These are phyloP conservation scores for Carcinoscorpius rotundicauda DNA, from an alignment of 1,140 invertebrate species.

Conservation along the genomic window DNA sequence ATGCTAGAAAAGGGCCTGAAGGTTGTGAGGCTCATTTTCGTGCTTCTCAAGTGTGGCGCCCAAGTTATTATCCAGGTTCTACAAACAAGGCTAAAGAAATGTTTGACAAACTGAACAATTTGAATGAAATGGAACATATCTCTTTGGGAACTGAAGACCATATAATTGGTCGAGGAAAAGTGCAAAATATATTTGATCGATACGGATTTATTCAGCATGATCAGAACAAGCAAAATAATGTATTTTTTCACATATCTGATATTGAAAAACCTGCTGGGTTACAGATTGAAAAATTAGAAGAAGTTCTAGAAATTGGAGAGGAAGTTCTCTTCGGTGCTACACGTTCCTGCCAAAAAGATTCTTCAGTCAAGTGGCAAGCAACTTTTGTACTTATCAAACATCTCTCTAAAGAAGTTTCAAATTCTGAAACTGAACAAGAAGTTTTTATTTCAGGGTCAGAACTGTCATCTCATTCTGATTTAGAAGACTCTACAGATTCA, in stretches of 20 bases:
- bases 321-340: background rate
- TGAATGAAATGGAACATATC: background rate
- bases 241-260: background rate
- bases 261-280: background rate
- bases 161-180: background rate
- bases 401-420: background rate
- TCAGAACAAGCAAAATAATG: background rate
- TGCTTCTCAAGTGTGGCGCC: background rate
- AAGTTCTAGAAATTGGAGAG: slow-evolving; percentile 1
- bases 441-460: no score
- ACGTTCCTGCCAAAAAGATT: background rate
- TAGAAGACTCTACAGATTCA: no score
- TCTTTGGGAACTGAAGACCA: background rate
- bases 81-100: no score
- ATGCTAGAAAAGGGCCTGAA: slow-evolving; percentile 1
- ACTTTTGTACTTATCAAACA: background rate
- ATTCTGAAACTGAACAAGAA: background rate
- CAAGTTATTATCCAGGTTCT: background rate
- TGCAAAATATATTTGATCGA: background rate
- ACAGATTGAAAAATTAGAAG: background rate
- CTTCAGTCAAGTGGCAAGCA: background rate
- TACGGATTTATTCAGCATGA: background rate
- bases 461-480: no score
- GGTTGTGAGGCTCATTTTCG: background rate
- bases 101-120: background rate